Base-by-base conservation (phyloP, 2,888 invertebrate species). In the Himalopsyche tibetana region DNA sequence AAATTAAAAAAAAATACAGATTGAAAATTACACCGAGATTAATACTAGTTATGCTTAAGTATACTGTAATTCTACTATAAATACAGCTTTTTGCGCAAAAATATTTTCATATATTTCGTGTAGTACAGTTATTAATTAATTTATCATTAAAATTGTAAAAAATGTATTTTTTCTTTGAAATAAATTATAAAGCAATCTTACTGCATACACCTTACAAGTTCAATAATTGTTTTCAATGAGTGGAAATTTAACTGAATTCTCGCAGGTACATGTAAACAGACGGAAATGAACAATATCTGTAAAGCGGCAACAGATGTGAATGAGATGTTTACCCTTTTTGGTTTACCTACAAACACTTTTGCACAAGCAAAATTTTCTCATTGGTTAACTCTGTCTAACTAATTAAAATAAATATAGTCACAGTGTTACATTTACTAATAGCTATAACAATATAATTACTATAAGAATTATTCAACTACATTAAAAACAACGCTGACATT, bases 241-340 rank as follows among this genome's bases (percentile, higher is more conserved):
- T 74, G 74, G 38, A 74, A 74, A 74, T 74, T 38, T 74, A 38
- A 74, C 74, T 74, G 38, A 12, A 15, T 74, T 38, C 74, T 36
- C 9, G 11, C 74, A 74, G 74, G 74, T 38, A n/a, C n/a, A 74
- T 74, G 74, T 8, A 74, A 74, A 38, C 74, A 74, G 12, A 74
- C 38, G 36, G 74, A 74, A 74, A 36, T 74, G 74, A 74, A 38
- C 74, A 74, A 74, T 74, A 74, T 74, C 74, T 74, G 74, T 74
- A 74, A 74, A 74, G 15, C 38, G 74, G 74, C 74, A 74, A 12
- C 74, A 74, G 74, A 74, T 74, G 74, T 74, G 74, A 74, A 74
- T 74, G 74, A 74, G 74, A 74, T 74, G 74, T 74, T 74, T 74
- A 74, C 74, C 74, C 74, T 74, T 74, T 74, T 36, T 74, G 74